These are phyloP conservation scores for Pseudomyrmex pallidus DNA, from an alignment of 1,140 invertebrate species.

Conservation along the genomic window DNA sequence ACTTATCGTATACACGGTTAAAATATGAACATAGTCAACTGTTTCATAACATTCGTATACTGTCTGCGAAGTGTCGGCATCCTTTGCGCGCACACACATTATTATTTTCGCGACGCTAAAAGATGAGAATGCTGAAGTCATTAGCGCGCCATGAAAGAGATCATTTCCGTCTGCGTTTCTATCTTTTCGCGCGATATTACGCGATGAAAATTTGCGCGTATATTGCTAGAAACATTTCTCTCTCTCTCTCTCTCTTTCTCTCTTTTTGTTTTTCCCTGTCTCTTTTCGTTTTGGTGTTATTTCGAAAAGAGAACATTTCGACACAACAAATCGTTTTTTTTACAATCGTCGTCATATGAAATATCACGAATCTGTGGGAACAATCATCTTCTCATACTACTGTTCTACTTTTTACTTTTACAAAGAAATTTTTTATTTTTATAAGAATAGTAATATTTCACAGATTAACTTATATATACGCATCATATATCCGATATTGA, in stretches of 20 bases:
- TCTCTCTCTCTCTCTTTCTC: not conserved
- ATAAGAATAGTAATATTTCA: not conserved
- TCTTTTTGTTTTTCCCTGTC: too few relatives aligned
- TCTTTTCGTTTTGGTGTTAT: too few relatives aligned
- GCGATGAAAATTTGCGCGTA: conserved; percentile 26
- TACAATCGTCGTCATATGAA: not conserved
- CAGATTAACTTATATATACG: not conserved
- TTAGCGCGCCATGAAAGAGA: conserved; percentile 61
- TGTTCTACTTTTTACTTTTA: too few relatives aligned
- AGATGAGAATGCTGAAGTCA: conserved; percentile 64
- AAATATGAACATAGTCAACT: conserved; percentile 32
- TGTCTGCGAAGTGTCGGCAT: conserved; percentile 15
- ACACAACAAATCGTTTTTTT: not conserved
- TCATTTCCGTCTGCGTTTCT: conserved; percentile 53
- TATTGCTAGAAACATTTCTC: conserved; percentile 28
- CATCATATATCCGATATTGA: not conserved
- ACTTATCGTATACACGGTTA: conserved; percentile 5
- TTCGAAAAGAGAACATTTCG: not conserved
- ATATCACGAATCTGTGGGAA: not conserved
- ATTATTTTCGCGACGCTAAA: conserved; percentile 44
- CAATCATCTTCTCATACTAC: not conserved
- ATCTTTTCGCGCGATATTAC: conserved; percentile 3
- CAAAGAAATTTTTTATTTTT: not conserved
- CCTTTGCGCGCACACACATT: conserved; percentile 33
- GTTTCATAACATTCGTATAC: conserved; percentile 38